phyloP scores from a whole-genome alignment of 2,113 vertebrate species.

The Zapornia atra region DNA sequence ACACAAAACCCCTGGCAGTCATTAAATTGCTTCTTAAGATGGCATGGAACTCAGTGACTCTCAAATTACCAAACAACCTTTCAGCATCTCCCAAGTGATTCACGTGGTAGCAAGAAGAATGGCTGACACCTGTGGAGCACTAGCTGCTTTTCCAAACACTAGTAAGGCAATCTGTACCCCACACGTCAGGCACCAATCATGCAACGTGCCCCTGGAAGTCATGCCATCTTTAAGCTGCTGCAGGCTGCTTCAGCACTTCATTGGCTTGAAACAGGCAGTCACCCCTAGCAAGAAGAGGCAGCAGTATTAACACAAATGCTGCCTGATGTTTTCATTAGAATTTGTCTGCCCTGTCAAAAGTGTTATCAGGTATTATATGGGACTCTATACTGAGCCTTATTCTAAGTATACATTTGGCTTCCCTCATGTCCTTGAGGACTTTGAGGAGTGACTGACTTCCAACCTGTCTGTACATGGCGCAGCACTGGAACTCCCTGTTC shows the following conservation, averaged over 20 bases:
- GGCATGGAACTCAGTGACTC: not conserved
- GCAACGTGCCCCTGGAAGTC: not conserved
- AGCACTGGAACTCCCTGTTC: not conserved
- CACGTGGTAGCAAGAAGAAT: not conserved
- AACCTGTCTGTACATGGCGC: not conserved
- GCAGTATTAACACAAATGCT: not conserved
- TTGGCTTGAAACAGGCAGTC: not conserved
- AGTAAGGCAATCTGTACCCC: not conserved
- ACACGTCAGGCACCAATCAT: not conserved
- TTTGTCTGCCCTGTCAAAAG: not conserved
- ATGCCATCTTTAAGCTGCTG: not conserved
- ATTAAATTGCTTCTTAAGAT: not conserved
- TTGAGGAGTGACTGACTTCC: not conserved
- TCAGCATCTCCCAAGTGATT: not conserved
- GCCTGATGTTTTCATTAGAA: not conserved
- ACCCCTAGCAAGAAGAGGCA: not conserved
- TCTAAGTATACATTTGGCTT: not conserved
- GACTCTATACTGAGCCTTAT: not conserved
- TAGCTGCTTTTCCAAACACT: not conserved
- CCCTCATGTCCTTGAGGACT: not conserved
- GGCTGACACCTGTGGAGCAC: not conserved
- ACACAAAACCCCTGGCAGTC: not conserved
- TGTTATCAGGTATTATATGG: not conserved
- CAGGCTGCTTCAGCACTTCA: not conserved
- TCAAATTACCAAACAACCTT: not conserved